Evolutionary conservation across 1,140 invertebrate genomes (phyloP).

Genomic region (Procambarus virginalis): DNA sequence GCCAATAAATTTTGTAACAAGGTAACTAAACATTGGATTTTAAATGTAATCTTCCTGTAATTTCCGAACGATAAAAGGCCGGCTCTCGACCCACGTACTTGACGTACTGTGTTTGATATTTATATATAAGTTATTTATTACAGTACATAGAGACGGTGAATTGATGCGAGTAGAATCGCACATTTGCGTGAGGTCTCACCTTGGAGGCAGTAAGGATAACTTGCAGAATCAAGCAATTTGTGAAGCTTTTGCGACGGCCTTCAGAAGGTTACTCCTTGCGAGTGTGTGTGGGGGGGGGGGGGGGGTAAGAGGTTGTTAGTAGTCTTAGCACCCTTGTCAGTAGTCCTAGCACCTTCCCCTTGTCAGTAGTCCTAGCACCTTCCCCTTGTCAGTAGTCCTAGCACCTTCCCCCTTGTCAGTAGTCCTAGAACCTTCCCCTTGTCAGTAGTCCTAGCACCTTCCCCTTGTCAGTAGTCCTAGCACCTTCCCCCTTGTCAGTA

Average conservation of each 20-base stretch:
- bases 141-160: neutral
- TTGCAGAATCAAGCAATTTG: neutral
- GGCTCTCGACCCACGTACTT: neutral
- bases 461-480: no score
- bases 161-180: neutral
- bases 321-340: no score
- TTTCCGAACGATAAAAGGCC: neutral
- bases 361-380: no score
- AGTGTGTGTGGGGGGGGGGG: no score
- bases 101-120: neutral
- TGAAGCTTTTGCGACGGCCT: neutral
- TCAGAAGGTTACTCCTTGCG: neutral
- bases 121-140: no score
- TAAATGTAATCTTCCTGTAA: neutral
- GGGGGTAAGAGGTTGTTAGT: neutral
- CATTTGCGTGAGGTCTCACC: neutral
- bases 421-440: no score
- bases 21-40: neutral
- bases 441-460: no score
- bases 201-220: neutral
- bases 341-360: no score
- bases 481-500: no score
- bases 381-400: no score
- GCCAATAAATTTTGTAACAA: neutral
- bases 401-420: no score